These are phyloP conservation scores for Saturnia japonica DNA, from an alignment of 2,888 invertebrate species.

Conservation along the genomic window DNA sequence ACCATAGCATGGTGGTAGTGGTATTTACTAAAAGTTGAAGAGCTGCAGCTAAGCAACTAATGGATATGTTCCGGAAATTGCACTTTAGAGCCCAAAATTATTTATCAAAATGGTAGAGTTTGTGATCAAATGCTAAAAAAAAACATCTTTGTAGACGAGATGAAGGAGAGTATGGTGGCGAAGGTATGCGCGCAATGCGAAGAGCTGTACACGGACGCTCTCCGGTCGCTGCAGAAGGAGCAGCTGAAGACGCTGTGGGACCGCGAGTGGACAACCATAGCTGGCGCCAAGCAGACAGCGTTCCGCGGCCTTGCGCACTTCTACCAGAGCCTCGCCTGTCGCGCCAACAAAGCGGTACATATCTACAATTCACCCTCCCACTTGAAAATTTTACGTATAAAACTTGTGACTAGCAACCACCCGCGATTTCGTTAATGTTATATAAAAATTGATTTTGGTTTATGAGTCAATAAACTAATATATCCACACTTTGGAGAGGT, in stretches of 20 bases:
- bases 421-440: no score
- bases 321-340: conserved; percentile 93
- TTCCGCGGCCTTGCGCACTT: conserved; percentile 95
- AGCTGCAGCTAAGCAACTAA: no score
- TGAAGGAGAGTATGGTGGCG: conserved; percentile 96
- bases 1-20: no score
- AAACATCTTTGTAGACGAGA: conserved; percentile 87
- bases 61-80: no score
- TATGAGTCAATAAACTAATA: no score
- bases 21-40: no score
- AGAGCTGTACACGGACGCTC: conserved; percentile 95
- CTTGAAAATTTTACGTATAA: background rate
- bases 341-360: conserved; percentile 83
- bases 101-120: no score
- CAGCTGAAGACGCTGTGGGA: conserved; percentile 93
- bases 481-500: no score
- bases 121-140: background rate
- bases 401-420: background rate
- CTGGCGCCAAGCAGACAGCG: conserved; percentile 93
- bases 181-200: conserved; percentile 96
- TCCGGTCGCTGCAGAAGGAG: conserved; percentile 93
- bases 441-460: no score
- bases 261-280: conserved; percentile 90
- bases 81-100: no score
- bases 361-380: background rate